Evolutionary conservation across 2,888 invertebrate species (phyloP).

Genomic region (Andrena marginata): DNA sequence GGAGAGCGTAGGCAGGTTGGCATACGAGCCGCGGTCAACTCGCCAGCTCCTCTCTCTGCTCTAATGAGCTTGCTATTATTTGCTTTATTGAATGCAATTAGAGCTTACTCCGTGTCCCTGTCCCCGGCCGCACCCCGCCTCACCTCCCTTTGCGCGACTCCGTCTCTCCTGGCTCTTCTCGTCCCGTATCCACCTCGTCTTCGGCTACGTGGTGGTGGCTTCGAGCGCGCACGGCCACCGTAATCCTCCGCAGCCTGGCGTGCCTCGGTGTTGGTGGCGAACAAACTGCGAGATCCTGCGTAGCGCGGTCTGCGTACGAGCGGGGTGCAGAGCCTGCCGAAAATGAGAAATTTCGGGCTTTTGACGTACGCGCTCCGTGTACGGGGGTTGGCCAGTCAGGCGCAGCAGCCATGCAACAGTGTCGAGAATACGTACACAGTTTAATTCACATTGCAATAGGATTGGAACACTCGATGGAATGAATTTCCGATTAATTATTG

Average conservation of each 20-base stretch:
- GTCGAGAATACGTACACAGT: no score
- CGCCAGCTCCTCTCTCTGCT: conserved; percentile 79
- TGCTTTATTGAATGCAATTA: conserved; percentile 84
- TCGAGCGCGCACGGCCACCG: conserved; percentile 30
- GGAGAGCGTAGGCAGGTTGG: conserved; percentile 79
- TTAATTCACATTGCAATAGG: no score
- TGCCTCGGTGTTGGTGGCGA: conserved; percentile 24
- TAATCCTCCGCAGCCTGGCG: conserved; percentile 23
- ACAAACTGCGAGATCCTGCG: conserved; percentile 33
- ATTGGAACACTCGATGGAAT: no score
- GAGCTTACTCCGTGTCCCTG: conserved; percentile 82
- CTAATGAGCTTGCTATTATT: conserved; percentile 85
- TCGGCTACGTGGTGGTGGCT: conserved; percentile 42
- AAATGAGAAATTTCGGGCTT: neutral
- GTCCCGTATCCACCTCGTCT: conserved; percentile 54
- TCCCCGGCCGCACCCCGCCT: conserved; percentile 49
- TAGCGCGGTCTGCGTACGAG: neutral
- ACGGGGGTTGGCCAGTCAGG: neutral
- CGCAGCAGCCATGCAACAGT: no score
- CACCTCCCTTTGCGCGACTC: conserved; percentile 45
- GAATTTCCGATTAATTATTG: neutral
- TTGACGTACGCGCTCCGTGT: conserved; percentile 12
- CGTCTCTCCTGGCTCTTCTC: conserved; percentile 35
- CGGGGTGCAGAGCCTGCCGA: neutral
- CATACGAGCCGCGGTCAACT: conserved; percentile 79